A percentile compares a stretch with the other conserved stretches of the same genome.
Evolutionary conservation across 2,797 vertebrate genomes (phyloP).

Genomic region (Sebastes itinus): DNA sequence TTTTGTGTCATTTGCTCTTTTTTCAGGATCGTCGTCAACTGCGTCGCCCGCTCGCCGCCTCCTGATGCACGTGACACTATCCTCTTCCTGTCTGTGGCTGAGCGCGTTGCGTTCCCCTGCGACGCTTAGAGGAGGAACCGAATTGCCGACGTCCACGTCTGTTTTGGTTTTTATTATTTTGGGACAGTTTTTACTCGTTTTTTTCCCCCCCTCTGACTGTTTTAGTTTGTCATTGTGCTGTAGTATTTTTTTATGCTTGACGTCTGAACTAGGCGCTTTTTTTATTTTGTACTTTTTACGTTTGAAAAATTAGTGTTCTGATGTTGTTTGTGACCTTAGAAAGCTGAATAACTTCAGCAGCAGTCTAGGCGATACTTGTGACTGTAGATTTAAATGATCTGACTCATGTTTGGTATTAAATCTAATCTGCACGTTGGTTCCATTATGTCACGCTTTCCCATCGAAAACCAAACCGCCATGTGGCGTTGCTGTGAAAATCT

Average conservation of each 20-base stretch:
- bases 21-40: constrained; percentile 82
- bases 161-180: constrained; percentile 71
- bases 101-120: constrained; percentile 84
- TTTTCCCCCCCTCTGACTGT: constrained; percentile 22
- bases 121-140: constrained; percentile 79
- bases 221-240: constrained; percentile 69
- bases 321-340: constrained; percentile 64
- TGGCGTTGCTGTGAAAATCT: constrained; percentile 43
- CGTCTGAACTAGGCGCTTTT: constrained; percentile 53
- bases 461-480: constrained; percentile 28
- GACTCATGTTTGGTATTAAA: constrained; percentile 38
- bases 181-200: constrained; percentile 76
- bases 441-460: constrained; percentile 38
- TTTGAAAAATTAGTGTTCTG: constrained; percentile 54
- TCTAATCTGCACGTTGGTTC: constrained; percentile 60
- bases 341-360: constrained; percentile 42
- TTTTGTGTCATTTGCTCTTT: constrained; percentile 83
- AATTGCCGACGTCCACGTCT: constrained; percentile 76
- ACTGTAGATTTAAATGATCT: constrained; percentile 53
- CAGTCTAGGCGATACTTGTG: constrained; percentile 54
- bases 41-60: constrained; percentile 79
- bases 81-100: constrained; percentile 80
- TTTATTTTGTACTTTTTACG: constrained; percentile 47
- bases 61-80: constrained; percentile 82
- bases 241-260: constrained; percentile 64